Conservation (phyloP, 2,797 vertebrate species). For the Xiphophorus birchmanni region DNA sequence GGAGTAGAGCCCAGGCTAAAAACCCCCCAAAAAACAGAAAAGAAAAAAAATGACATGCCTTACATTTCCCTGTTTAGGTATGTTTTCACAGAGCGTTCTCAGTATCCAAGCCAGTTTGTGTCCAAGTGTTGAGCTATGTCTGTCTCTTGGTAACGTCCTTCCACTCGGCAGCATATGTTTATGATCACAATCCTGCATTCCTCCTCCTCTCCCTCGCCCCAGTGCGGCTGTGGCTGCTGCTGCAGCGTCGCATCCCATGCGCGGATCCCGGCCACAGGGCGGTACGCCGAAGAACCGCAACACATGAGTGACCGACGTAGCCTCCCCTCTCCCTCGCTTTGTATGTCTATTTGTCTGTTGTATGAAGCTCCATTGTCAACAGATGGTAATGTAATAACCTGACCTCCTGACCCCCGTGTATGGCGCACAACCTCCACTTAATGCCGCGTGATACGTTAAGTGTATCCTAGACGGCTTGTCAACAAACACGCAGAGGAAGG, state of each 20-base stretch:
- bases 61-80: conserved; percentile 60
- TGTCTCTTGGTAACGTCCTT: conserved; percentile 65
- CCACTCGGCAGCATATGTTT: conserved; percentile 74
- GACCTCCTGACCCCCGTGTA: conserved; percentile 65
- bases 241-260: conserved; percentile 58
- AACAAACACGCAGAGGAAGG: conserved; percentile 76
- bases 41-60: conserved; percentile 62
- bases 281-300: conserved; percentile 63
- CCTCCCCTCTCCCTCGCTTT: conserved; percentile 30
- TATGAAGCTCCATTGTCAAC: conserved; percentile 71
- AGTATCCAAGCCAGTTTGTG: conserved; percentile 26
- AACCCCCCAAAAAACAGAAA: conserved; percentile 7
- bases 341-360: conserved; percentile 50
- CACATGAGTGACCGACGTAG: conserved; percentile 24
- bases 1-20: conserved; percentile 46
- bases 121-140: conserved; percentile 51
- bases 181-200: conserved; percentile 67
- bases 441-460: conserved; percentile 77
- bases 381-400: conserved; percentile 80
- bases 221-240: conserved; percentile 27
- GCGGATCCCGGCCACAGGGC: conserved; percentile 40
- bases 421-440: conserved; percentile 54
- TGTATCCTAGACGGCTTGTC: conserved; percentile 79
- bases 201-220: conserved; percentile 26
- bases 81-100: conserved; percentile 71